A percentile compares a stretch with the other conserved stretches of the same genome.
phyloP scores from a whole-genome alignment of 2,113 vertebrate species.

The Willisornis vidua region DNA sequence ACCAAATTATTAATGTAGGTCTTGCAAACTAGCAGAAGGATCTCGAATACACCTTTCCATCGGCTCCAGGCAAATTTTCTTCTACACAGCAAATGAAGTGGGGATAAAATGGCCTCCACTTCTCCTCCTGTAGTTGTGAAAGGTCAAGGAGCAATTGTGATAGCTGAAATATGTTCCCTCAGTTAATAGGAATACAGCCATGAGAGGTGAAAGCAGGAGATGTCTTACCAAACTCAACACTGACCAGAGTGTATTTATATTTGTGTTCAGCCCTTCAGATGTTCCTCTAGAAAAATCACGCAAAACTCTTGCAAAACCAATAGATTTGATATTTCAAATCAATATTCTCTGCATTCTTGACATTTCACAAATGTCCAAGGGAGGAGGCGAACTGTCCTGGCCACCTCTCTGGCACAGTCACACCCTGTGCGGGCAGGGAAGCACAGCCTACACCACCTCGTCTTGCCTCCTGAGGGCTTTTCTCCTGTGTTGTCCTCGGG shows the following conservation, averaged over 20 bases:
- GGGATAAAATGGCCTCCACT: background rate
- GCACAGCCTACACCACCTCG: background rate
- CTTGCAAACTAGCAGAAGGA: background rate
- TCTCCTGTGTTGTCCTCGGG: background rate
- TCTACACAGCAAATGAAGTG: background rate
- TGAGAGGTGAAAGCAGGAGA: background rate
- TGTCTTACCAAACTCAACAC: background rate
- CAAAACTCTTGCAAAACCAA: background rate
- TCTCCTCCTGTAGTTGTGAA: background rate
- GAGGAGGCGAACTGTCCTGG: background rate
- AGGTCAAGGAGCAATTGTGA: background rate
- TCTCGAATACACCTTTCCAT: background rate
- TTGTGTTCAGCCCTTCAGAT: background rate
- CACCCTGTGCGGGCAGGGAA: background rate
- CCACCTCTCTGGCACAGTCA: too few relatives aligned
- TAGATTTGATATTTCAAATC: background rate
- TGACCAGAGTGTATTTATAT: fast-evolving
- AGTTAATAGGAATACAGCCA: background rate
- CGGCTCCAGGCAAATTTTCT: background rate
- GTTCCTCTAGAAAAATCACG: background rate
- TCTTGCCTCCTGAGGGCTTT: background rate
- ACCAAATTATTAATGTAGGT: background rate
- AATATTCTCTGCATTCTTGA: background rate
- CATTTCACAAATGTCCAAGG: background rate
- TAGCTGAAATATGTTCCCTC: background rate